Conservation (phyloP, 2,797 vertebrate species). For the Phyllotis vaccarum region DNA sequence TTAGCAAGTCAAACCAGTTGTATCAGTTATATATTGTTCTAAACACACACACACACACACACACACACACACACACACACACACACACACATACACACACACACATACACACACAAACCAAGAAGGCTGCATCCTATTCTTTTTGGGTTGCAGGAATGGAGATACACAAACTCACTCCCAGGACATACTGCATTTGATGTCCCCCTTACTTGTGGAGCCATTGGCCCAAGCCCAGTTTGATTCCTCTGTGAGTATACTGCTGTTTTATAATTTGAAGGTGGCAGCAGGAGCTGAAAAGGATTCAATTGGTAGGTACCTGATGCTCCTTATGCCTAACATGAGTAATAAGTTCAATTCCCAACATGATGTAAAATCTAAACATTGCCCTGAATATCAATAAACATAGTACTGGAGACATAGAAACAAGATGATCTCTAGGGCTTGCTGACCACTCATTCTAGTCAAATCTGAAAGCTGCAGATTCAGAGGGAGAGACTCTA, state of each 20-base stretch:
- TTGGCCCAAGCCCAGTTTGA: not conserved
- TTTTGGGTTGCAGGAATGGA: fast-evolving
- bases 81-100: not conserved
- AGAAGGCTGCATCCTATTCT: fast-evolving
- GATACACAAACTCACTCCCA: not conserved
- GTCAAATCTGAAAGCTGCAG: too few relatives aligned
- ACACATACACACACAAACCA: not conserved
- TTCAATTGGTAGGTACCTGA: not conserved
- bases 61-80: not conserved
- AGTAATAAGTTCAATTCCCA: not conserved
- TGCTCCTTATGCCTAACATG: too few relatives aligned
- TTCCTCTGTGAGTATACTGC: not conserved
- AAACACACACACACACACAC: not conserved
- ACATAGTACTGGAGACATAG: not conserved
- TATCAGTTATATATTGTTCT: fast-evolving
- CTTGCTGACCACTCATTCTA: not conserved
- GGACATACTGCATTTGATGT: not conserved
- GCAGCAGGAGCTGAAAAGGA: fast-evolving
- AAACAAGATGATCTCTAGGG: too few relatives aligned
- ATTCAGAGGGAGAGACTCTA: not conserved
- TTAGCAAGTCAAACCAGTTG: not conserved
- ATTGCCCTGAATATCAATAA: not conserved
- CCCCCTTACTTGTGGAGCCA: too few relatives aligned
- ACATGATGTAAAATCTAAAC: not conserved
- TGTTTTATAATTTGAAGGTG: not conserved